phyloP scores from a whole-genome alignment of 2,113 vertebrate genomes.

The Thunnus thynnus region DNA sequence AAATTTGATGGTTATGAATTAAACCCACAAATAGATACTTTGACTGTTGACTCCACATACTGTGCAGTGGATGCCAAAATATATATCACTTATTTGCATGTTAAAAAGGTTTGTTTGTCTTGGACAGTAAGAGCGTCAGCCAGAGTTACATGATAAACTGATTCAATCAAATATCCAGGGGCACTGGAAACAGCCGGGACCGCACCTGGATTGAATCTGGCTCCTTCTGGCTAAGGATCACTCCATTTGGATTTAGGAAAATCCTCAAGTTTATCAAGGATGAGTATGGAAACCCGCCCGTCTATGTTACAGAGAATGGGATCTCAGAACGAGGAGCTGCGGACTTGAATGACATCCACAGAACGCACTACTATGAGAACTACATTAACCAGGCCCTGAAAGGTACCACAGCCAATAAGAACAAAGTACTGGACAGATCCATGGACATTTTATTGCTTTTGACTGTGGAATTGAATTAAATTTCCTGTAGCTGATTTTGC shows the following conservation, averaged over 20 bases:
- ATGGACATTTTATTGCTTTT: no score
- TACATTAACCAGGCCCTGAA: constrained; percentile 95
- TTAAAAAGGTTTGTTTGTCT: no score
- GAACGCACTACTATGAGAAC: constrained; percentile 87
- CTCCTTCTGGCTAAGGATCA: constrained; percentile 92
- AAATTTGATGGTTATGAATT: no score
- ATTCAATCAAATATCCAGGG: constrained; percentile 76
- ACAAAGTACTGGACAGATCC: not conserved
- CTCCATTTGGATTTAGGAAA: constrained; percentile 92
- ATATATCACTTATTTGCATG: no score
- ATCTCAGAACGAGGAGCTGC: constrained; percentile 87
- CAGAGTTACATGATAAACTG: not conserved
- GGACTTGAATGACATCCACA: constrained; percentile 86
- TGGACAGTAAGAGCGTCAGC: no score
- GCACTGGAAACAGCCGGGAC: constrained; percentile 86
- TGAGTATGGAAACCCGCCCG: constrained; percentile 90
- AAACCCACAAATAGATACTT: no score
- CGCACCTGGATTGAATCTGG: constrained; percentile 90
- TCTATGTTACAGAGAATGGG: constrained; percentile 91
- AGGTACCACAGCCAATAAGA: constrained; percentile 80
- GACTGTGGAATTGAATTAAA: no score
- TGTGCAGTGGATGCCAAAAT: no score
- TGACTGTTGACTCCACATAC: no score
- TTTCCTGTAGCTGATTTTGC: no score
- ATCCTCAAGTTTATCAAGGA: constrained; percentile 93